A percentile compares a stretch with the other conserved stretches of the same genome.
Conservation (phyloP, 2,888 invertebrate genomes). For the Hedya salicella region DNA sequence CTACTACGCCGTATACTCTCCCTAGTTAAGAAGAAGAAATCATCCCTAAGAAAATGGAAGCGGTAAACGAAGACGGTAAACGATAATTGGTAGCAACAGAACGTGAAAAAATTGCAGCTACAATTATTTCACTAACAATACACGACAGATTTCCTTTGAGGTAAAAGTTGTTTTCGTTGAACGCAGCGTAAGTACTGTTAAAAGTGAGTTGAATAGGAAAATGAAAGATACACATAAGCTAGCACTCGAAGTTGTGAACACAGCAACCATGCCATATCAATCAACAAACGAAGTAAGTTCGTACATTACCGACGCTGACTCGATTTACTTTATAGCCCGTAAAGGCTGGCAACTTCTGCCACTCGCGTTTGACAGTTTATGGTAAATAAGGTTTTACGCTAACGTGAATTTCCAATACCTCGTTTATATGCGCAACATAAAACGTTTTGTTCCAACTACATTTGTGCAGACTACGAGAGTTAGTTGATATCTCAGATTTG, state of each 20-base stretch:
- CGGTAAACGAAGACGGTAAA: no score
- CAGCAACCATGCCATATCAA: slow-evolving; percentile 12
- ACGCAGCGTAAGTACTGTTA: no score
- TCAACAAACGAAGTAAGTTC: slow-evolving; percentile 21
- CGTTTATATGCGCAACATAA: slow-evolving; percentile 62
- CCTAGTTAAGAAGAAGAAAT: no score
- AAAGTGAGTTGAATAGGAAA: no score
- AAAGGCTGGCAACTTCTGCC: slow-evolving; percentile 75
- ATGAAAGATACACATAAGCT: no score
- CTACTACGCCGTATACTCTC: no score
- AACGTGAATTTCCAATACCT: slow-evolving; percentile 66
- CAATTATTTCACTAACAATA: no score
- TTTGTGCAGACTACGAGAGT: slow-evolving; percentile 50
- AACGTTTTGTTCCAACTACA: slow-evolving; percentile 58
- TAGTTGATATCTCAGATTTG: slow-evolving; percentile 18
- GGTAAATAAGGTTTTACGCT: slow-evolving; percentile 78
- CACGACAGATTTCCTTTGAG: no score
- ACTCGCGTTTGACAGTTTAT: slow-evolving; percentile 76
- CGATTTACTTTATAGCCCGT: slow-evolving; percentile 82
- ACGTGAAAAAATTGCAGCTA: no score
- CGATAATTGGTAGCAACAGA: no score
- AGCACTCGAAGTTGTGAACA: not conserved
- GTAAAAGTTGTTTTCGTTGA: no score
- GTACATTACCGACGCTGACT: slow-evolving; percentile 52
- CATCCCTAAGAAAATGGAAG: no score